Evolutionary conservation across 2,113 vertebrate species (phyloP), one percentile per base, ranked within the genome.

Genomic region (Gopherus flavomarginatus): DNA sequence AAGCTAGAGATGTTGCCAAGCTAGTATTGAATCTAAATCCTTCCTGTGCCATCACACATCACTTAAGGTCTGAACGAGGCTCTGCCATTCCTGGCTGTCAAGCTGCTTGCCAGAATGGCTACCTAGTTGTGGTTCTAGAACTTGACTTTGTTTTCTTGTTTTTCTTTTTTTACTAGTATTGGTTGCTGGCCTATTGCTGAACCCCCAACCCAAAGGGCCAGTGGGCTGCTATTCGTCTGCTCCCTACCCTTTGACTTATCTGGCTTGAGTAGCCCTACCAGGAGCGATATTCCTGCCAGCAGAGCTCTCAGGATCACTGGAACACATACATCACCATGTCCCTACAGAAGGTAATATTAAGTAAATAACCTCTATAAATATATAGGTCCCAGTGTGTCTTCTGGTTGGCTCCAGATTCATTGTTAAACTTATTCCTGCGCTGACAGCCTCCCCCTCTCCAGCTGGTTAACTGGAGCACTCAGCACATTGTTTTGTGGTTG

Each of bases 391-490:
- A 44, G 17, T 77, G 19, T 49, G 16, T 11, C 11, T 6, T 19
- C 44, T 9, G 2, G n/a, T 5, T 77, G 72, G 38, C 42, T 21
- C 12, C 22, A 22, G 29, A 11, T 5, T 0, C 0, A 9, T 16
- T 81, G 2, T 1, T 29, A 52, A 0, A 0, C 22, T 0, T 0
- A 10, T 12, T 13, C 49, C 7, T 7, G 65, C 49, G 42, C 38
- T 47, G 81, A 31, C 14, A 22, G n/a, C 17, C 65, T 14, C 16
- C 17, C 0, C 6, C 31, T 12, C 44, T n/a, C 50, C 14, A 12
- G 56, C 1, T 0, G 38, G 0, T 0, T 0, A 0, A 27, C 26
- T 0, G 0, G 52, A 10, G 11, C 27, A 49, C 79, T 91, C 0
- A 0, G 53, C 50, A 54, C 13, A 5, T 4, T 12, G 0, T 2